Percentiles rank a stretch among this genome's conserved stretches.
Conservation (phyloP, 2,888 invertebrate genomes). For the Limnephilus marmoratus region DNA sequence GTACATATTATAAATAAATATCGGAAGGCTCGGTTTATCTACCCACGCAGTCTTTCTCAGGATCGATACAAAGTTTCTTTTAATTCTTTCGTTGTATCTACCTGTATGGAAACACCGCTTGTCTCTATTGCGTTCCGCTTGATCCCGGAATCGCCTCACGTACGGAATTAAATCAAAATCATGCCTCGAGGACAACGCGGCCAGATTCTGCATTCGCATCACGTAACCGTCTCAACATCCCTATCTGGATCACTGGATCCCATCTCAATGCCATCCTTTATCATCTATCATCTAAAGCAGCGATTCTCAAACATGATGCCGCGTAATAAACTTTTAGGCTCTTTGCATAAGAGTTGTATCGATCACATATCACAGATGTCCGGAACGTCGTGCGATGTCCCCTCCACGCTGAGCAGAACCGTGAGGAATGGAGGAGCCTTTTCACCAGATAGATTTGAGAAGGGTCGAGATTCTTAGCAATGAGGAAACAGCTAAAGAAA, state of each 20-base stretch:
- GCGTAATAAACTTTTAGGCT: background rate
- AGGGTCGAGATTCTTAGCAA: too few species aligned
- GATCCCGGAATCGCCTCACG: slow-evolving; percentile 42
- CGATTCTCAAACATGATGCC: background rate
- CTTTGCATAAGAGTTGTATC: too few species aligned
- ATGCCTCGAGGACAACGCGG: slow-evolving; percentile 40
- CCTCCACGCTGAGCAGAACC: too few species aligned
- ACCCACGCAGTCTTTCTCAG: background rate
- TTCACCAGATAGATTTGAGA: too few species aligned
- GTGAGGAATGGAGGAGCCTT: too few species aligned
- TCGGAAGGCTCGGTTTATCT: background rate
- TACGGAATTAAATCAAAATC: slow-evolving; percentile 56
- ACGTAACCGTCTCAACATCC: slow-evolving; percentile 40
- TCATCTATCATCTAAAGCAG: background rate
- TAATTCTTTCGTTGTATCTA: background rate
- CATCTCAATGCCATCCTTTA: slow-evolving; percentile 17
- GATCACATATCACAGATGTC: too few species aligned
- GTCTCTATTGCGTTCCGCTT: slow-evolving; percentile 8
- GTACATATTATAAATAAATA: too few species aligned
- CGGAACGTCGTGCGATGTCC: too few species aligned
- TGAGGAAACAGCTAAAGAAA: too few species aligned
- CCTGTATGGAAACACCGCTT: background rate
- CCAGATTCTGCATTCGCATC: slow-evolving; percentile 18
- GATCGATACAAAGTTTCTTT: background rate
- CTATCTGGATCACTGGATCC: slow-evolving; percentile 32